Percentiles rank a stretch among this genome's conserved stretches.
These are phyloP conservation scores for Yponomeuta malinellus DNA, from an alignment of 2,888 invertebrate species.

Conservation along the genomic window DNA sequence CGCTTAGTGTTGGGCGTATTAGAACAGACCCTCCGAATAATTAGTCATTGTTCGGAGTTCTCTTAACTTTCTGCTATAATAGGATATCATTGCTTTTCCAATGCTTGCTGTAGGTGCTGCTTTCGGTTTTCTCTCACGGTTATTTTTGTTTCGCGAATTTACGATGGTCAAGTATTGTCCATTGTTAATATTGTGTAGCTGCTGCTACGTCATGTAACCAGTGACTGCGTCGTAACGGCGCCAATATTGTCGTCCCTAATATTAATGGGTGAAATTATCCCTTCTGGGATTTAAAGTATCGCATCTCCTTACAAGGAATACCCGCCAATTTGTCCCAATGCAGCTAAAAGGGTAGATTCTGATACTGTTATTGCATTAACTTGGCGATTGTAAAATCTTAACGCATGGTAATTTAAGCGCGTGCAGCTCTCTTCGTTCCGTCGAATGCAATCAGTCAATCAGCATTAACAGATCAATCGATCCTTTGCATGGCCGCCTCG, in stretches of 20 bases:
- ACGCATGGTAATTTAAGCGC: background rate
- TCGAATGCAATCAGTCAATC: slow-evolving; percentile 15
- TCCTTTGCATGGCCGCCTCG: slow-evolving; percentile 25
- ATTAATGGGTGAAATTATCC: background rate
- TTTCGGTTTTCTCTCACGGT: background rate
- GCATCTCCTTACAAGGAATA: background rate
- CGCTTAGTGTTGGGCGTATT: background rate
- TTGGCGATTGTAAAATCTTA: background rate
- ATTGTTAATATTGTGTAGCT: slow-evolving; percentile 1
- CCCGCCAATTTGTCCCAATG: background rate
- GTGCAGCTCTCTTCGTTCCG: background rate
- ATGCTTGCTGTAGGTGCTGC: background rate
- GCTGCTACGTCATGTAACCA: background rate
- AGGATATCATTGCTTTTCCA: background rate
- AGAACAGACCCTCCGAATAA: background rate
- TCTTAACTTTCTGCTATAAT: background rate
- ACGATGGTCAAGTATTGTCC: background rate
- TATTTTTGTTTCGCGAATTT: background rate
- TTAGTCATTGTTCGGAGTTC: background rate
- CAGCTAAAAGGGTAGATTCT: background rate
- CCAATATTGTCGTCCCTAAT: background rate
- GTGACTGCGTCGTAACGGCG: background rate
- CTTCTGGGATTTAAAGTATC: background rate
- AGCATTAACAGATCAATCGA: slow-evolving; percentile 12
- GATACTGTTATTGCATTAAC: background rate